These are phyloP conservation scores for Aplysia californica DNA, from an alignment of 1,140 invertebrate species.

Conservation along the genomic window DNA sequence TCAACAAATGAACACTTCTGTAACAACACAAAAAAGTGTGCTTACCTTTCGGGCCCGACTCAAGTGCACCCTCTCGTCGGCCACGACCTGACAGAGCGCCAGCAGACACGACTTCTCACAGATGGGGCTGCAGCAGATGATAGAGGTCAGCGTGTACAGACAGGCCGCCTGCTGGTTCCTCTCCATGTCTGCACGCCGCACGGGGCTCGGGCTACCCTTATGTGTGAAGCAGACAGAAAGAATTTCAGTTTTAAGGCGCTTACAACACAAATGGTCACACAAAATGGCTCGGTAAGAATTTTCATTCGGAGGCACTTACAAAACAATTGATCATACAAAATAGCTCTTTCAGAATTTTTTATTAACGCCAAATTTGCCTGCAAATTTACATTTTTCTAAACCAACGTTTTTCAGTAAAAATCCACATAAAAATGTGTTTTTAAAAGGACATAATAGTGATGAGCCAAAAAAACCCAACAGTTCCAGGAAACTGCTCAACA, in stretches of 20 bases:
- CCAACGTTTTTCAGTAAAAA: too few relatives aligned
- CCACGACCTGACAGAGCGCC: slow-evolving; percentile 3
- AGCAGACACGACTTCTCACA: slow-evolving; percentile 20
- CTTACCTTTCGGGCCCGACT: background rate
- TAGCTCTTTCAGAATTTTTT: background rate
- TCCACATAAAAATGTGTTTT: too few relatives aligned
- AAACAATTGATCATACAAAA: background rate
- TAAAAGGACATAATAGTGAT: too few relatives aligned
- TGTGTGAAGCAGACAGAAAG: background rate
- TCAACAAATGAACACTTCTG: too few relatives aligned
- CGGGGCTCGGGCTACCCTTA: background rate
- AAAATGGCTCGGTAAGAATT: background rate
- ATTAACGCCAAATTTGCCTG: too few relatives aligned
- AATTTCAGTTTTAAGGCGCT: background rate
- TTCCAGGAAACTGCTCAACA: too few relatives aligned
- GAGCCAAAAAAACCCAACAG: too few relatives aligned
- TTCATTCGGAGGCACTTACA: background rate
- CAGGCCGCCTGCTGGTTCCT: slow-evolving; percentile 12
- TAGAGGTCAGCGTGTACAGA: background rate
- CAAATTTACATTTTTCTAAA: too few relatives aligned
- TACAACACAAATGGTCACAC: background rate
- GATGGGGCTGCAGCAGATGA: slow-evolving; percentile 8
- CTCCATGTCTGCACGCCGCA: background rate
- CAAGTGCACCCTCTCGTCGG: background rate
- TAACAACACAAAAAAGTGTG: too few relatives aligned